phyloP scores from a whole-genome alignment of 2,113 vertebrate genomes.

The Fulmarus glacialis region DNA sequence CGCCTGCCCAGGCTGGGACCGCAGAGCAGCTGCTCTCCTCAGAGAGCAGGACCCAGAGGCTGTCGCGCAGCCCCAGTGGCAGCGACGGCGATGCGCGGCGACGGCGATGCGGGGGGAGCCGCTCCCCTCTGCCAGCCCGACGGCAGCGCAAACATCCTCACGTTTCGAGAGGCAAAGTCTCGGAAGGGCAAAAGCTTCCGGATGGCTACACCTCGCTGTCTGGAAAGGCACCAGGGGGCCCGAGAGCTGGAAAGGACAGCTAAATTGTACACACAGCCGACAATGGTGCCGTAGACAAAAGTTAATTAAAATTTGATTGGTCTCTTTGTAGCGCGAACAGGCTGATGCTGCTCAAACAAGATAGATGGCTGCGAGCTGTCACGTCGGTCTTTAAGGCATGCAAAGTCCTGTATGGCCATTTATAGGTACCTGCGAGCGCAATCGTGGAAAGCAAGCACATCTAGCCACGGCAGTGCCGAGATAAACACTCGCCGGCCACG shows the following conservation, averaged over 20 bases:
- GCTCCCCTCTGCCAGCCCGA: background rate
- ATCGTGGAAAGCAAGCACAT: background rate
- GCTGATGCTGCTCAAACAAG: background rate
- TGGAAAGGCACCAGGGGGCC: background rate
- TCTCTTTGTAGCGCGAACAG: constrained; percentile 15
- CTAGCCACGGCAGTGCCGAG: background rate
- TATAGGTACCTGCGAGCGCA: background rate
- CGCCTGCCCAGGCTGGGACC: background rate
- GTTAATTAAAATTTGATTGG: constrained; percentile 70
- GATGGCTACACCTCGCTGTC: background rate
- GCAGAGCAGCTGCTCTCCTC: background rate
- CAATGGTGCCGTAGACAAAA: background rate
- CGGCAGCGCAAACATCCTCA: background rate
- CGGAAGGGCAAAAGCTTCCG: background rate
- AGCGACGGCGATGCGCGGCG: background rate
- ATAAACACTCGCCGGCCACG: background rate
- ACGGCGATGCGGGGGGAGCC: background rate
- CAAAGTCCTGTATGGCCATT: background rate
- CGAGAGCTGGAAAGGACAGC: constrained; percentile 30
- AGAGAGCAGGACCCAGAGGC: background rate
- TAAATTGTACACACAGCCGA: background rate
- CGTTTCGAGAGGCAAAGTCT: background rate
- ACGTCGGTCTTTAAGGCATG: background rate
- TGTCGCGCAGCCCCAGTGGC: constrained; percentile 14
- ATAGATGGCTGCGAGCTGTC: background rate